A percentile compares a stretch with the other conserved stretches of the same genome.
These are phyloP conservation scores for Tachypleus tridentatus DNA, from an alignment of 1,140 invertebrate genomes.

Conservation along the genomic window DNA sequence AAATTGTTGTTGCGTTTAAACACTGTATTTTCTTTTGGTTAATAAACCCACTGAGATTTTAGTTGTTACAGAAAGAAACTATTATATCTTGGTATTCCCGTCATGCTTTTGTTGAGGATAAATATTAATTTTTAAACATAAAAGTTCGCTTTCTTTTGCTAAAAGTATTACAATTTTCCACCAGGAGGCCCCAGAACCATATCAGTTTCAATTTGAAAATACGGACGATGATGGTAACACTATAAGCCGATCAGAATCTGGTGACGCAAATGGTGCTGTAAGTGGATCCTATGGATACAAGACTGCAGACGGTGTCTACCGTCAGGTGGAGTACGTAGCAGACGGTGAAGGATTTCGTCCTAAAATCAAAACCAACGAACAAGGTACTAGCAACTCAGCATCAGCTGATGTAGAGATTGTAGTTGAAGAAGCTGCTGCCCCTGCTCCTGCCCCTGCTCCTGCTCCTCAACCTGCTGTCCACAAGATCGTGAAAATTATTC, in stretches of 20 bases:
- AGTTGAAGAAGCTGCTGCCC: background rate
- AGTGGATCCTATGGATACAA: conserved; percentile 3
- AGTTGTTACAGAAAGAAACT: too few species aligned
- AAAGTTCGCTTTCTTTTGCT: too few species aligned
- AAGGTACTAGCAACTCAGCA: background rate
- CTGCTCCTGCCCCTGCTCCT: too few species aligned
- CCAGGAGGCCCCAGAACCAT: background rate
- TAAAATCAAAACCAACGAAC: conserved; percentile 1
- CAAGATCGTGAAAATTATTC: too few species aligned
- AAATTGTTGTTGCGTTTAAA: too few species aligned
- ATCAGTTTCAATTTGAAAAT: background rate
- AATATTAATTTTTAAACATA: too few species aligned
- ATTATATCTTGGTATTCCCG: too few species aligned
- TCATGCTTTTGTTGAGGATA: too few species aligned
- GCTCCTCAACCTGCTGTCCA: too few species aligned
- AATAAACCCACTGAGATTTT: too few species aligned
- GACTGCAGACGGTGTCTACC: conserved; percentile 11
- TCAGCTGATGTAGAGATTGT: background rate
- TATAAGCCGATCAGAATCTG: conserved; percentile 2
- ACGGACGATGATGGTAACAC: conserved; percentile 3
- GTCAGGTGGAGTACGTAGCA: conserved; percentile 22
- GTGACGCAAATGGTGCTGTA: background rate
- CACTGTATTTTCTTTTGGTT: too few species aligned
- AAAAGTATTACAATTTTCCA: too few species aligned
- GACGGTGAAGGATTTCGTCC: conserved; percentile 26